A percentile compares a stretch with the other conserved stretches of the same genome.
These are phyloP conservation scores for Sphaerophoria rueppellii DNA, from an alignment of 2,888 invertebrate species.

Conservation along the genomic window DNA sequence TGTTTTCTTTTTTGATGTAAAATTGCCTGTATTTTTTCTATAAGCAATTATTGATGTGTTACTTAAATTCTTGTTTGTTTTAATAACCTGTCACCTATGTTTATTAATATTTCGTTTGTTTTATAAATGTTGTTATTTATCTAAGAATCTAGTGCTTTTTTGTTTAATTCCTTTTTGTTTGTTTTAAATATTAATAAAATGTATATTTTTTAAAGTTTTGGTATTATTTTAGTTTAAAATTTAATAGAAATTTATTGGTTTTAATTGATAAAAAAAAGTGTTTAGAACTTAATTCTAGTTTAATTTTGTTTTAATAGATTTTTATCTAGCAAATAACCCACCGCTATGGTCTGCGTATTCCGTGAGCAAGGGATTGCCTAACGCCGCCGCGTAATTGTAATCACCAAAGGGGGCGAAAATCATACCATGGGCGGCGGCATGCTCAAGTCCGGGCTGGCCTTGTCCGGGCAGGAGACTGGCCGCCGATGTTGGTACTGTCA, in stretches of 20 bases:
- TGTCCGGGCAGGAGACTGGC: constrained; percentile 84
- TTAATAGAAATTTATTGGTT: constrained; percentile 48
- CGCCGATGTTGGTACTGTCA: constrained; percentile 91
- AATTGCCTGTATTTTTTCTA: constrained; percentile 49
- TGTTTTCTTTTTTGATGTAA: constrained; percentile 53
- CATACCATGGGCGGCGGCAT: constrained; percentile 85
- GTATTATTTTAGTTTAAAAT: constrained; percentile 60
- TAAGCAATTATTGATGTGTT: constrained; percentile 55
- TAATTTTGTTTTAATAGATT: constrained; percentile 38
- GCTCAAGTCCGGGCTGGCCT: constrained; percentile 85
- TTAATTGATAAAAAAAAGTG: constrained; percentile 25
- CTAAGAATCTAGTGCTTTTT: constrained; percentile 54
- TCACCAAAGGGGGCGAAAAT: constrained; percentile 94
- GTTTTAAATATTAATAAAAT: constrained; percentile 61
- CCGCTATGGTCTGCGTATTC: constrained; percentile 97
- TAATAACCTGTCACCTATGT: constrained; percentile 58
- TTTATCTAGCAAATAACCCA: constrained; percentile 95
- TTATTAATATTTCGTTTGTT: too few species aligned
- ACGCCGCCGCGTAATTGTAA: constrained; percentile 94
- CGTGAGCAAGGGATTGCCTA: constrained; percentile 90
- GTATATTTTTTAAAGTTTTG: constrained; percentile 61
- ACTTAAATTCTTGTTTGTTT: constrained; percentile 12
- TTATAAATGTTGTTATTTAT: constrained; percentile 47
- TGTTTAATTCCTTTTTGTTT: constrained; percentile 1
- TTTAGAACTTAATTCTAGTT: constrained; percentile 39